phyloP scores from a whole-genome alignment of 2,888 invertebrate species.

The Aethes cnicana region DNA sequence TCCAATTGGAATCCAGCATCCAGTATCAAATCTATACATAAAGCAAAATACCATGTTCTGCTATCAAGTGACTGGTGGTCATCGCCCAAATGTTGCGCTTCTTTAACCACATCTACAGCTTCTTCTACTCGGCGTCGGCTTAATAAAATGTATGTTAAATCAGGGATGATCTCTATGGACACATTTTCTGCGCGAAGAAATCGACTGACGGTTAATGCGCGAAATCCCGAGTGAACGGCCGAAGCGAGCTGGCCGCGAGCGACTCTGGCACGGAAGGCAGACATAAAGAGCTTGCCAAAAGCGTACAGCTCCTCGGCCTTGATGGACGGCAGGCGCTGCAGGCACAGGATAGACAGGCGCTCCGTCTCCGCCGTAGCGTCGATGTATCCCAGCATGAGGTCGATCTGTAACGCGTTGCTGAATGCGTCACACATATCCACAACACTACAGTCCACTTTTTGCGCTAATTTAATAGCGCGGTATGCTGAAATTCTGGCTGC shows the following conservation, averaged over 20 bases:
- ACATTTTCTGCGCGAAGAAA: constrained; percentile 66
- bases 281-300: constrained; percentile 67
- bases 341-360: constrained; percentile 52
- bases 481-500: constrained; percentile 53
- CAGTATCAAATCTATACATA: constrained; percentile 80
- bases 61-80: constrained; percentile 49
- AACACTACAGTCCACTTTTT: constrained; percentile 60
- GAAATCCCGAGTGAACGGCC: constrained; percentile 65
- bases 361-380: constrained; percentile 63
- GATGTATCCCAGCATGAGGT: constrained; percentile 61
- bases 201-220: constrained; percentile 65
- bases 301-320: constrained; percentile 69
- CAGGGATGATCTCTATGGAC: constrained; percentile 69
- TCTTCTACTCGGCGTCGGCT: constrained; percentile 71
- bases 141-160: constrained; percentile 68
- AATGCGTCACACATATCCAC: constrained; percentile 72
- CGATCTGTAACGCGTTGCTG: constrained; percentile 70
- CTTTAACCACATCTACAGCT: constrained; percentile 69
- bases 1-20: constrained; percentile 82
- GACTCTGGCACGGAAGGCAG: constrained; percentile 67
- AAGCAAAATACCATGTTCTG: constrained; percentile 81
- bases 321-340: constrained; percentile 56
- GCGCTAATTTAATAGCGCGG: constrained; percentile 58
- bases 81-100: constrained; percentile 52
- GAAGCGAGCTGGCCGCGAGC: constrained; percentile 56